Percentiles rank a stretch among this genome's conserved stretches.
Conservation (phyloP, 2,113 vertebrate genomes). For the Mesocricetus auratus region DNA sequence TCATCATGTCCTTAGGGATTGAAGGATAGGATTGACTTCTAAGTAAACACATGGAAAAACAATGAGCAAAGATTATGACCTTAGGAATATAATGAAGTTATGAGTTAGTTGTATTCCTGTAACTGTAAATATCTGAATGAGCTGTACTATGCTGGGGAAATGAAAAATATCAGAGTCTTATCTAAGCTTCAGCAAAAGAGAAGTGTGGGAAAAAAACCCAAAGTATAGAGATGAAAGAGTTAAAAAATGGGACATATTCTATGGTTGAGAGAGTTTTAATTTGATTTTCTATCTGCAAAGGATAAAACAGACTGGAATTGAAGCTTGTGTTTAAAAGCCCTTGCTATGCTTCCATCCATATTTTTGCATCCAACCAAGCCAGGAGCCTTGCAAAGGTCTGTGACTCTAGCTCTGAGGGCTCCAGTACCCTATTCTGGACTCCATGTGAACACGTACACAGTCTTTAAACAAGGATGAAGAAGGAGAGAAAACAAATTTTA, state of each 20-base stretch:
- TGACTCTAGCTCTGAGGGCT: background rate
- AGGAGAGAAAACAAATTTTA: background rate
- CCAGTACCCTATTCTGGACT: background rate
- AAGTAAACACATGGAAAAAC: slow-evolving; percentile 70
- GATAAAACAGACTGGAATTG: background rate
- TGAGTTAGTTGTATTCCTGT: background rate
- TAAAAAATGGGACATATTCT: background rate
- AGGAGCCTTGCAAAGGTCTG: background rate
- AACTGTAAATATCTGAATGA: background rate
- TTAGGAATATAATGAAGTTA: background rate
- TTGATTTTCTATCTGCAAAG: slow-evolving; percentile 8
- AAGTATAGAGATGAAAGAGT: background rate
- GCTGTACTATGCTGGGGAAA: background rate
- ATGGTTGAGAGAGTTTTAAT: background rate
- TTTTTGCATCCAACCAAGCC: background rate
- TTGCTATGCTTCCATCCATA: background rate
- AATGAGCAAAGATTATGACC: slow-evolving; percentile 24
- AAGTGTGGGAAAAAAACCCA: background rate
- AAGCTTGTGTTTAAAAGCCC: background rate
- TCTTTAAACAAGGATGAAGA: background rate
- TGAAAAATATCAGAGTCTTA: background rate
- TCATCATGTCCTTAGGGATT: background rate
- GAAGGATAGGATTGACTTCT: slow-evolving; percentile 47
- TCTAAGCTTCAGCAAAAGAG: background rate
- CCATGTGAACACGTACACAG: background rate